A percentile compares a stretch with the other conserved stretches of the same genome.
Evolutionary conservation across 1,140 invertebrate genomes (phyloP).

Genomic region (Ridgeia piscesae): DNA sequence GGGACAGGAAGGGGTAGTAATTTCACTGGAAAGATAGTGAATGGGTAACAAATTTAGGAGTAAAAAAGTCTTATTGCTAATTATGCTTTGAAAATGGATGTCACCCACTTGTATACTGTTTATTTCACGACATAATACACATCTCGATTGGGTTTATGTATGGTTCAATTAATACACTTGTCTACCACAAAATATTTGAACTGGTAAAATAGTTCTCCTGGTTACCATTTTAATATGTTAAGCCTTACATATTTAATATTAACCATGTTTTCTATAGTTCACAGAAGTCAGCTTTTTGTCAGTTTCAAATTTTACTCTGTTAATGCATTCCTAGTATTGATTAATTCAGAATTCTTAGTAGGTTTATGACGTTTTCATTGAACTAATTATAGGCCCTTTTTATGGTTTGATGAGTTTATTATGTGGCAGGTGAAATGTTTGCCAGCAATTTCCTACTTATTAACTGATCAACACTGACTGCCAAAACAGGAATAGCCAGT

Average conservation of each 20-base stretch:
- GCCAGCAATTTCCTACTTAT: background rate
- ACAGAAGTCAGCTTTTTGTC: background rate
- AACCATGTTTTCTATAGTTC: background rate
- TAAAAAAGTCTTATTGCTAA: no score
- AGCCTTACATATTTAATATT: background rate
- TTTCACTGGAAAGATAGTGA: no score
- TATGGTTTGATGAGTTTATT: background rate
- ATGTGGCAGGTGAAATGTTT: background rate
- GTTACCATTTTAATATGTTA: background rate
- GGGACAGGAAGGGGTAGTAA: no score
- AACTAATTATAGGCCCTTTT: background rate
- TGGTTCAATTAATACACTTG: no score
- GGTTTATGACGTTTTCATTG: background rate
- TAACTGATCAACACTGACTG: background rate
- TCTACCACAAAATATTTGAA: no score
- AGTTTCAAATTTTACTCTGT: background rate
- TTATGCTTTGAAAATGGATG: no score
- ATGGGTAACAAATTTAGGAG: no score
- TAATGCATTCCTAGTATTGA: background rate
- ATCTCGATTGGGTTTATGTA: no score
- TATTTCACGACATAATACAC: no score
- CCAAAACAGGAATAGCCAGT: background rate
- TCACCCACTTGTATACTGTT: no score
- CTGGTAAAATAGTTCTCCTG: no score
- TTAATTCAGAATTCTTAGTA: background rate